Evolutionary conservation across 2,888 invertebrate species (phyloP).

Genomic region (Physocephala rufipes): DNA sequence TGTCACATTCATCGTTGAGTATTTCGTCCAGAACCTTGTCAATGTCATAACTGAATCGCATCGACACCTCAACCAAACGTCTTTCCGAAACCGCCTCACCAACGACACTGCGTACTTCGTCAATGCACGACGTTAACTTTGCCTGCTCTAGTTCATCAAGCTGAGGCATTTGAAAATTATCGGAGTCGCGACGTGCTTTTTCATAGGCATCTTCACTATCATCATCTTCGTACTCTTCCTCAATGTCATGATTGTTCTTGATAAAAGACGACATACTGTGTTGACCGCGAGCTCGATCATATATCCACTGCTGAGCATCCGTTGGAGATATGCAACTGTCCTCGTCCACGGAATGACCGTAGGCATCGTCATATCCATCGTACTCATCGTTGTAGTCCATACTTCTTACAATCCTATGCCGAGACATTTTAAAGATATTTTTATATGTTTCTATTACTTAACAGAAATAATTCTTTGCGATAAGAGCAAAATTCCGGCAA

Average conservation of each 20-base stretch:
- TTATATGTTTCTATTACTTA: too few relatives aligned
- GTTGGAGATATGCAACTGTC: constrained; percentile 91
- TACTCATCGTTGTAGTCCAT: constrained; percentile 90
- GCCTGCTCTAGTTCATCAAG: constrained; percentile 77
- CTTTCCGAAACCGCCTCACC: constrained; percentile 81
- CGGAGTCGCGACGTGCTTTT: constrained; percentile 61
- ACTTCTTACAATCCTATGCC: constrained; percentile 85
- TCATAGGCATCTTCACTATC: constrained; percentile 67
- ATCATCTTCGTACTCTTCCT: constrained; percentile 77
- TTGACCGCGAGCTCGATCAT: constrained; percentile 79
- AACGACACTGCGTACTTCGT: constrained; percentile 81
- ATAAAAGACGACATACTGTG: constrained; percentile 81
- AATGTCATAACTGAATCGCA: constrained; percentile 77
- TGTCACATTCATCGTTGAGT: constrained; percentile 67
- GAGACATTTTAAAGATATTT: constrained; percentile 74
- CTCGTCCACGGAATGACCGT: constrained; percentile 94
- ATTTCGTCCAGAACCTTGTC: constrained; percentile 79
- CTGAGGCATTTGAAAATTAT: constrained; percentile 67
- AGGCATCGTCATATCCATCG: constrained; percentile 80
- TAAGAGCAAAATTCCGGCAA: too few relatives aligned
- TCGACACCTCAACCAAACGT: constrained; percentile 75
- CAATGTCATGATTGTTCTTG: constrained; percentile 73
- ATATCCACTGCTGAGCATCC: constrained; percentile 85
- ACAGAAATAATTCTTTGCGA: too few relatives aligned
- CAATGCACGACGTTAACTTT: constrained; percentile 83